These are phyloP conservation scores for Trichomycterus rosablanca DNA, from an alignment of 2,113 vertebrate genomes.

Conservation along the genomic window DNA sequence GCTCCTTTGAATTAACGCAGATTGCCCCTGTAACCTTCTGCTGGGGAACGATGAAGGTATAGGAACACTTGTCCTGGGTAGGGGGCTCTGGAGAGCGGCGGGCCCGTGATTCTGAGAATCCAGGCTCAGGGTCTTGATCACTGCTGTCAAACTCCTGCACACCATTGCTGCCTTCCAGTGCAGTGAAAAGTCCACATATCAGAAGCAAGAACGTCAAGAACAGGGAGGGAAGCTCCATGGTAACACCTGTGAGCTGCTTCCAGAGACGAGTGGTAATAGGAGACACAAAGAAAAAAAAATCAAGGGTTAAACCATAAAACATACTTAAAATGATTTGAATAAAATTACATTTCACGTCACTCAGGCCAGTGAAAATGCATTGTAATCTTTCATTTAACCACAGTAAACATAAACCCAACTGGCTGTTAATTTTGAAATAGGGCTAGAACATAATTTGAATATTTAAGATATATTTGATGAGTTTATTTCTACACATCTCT, in stretches of 20 bases:
- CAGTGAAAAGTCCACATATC: conserved; percentile 55
- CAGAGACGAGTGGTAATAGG: not conserved
- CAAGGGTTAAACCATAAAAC: conserved; percentile 3
- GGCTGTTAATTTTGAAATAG: too few relatives aligned
- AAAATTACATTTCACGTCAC: too few relatives aligned
- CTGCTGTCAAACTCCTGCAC: conserved; percentile 72
- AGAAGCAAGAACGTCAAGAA: conserved; percentile 71
- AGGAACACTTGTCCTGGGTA: conserved; percentile 87
- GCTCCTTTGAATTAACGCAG: conserved; percentile 93
- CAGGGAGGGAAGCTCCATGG: conserved; percentile 62
- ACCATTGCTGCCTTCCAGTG: conserved; percentile 30
- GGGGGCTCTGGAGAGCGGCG: conserved; percentile 70
- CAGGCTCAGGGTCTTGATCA: conserved; percentile 67
- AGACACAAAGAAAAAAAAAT: not conserved
- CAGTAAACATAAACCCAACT: too few relatives aligned
- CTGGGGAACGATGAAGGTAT: conserved; percentile 96
- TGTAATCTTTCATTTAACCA: too few relatives aligned
- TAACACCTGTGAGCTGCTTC: conserved; percentile 37
- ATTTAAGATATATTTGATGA: too few relatives aligned
- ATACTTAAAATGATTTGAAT: too few relatives aligned
- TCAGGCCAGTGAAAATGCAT: too few relatives aligned
- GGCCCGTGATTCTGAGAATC: conserved; percentile 80
- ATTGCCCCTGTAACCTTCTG: conserved; percentile 96
- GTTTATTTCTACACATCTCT: too few relatives aligned
- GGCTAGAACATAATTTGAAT: too few relatives aligned